Conservation (phyloP, 1,140 invertebrate species). For the Brachionus asplanchnoidis region DNA sequence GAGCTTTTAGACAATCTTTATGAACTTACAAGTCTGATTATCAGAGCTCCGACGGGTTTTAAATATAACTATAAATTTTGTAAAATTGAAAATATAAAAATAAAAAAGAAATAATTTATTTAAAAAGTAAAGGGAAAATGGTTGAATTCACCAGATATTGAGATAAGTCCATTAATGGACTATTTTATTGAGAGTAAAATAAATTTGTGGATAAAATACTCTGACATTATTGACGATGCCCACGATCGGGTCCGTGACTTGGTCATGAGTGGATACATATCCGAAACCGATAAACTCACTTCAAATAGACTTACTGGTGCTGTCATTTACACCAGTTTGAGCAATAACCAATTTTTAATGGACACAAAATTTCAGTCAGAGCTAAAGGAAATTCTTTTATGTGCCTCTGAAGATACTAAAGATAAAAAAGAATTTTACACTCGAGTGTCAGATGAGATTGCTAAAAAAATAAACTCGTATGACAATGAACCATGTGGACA, state of each 20-base stretch:
- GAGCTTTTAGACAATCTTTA: not conserved
- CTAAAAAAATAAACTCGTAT: not conserved
- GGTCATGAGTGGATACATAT: slow-evolving; percentile 9
- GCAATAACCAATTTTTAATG: not conserved
- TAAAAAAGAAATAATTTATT: not conserved
- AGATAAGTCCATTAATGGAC: not conserved
- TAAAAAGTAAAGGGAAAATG: slow-evolving; percentile 25
- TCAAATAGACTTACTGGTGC: not conserved
- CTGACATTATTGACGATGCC: not conserved
- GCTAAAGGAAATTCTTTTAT: not conserved
- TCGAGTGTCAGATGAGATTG: not conserved
- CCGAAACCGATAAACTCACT: not conserved
- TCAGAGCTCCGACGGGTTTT: slow-evolving; percentile 5
- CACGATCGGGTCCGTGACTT: not conserved
- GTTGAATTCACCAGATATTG: not conserved
- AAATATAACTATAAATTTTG: slow-evolving; percentile 21
- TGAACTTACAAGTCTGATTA: not conserved
- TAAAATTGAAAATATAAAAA: not conserved
- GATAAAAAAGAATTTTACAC: not conserved
- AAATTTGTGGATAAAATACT: slow-evolving; percentile 22
- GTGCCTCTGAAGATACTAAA: not conserved
- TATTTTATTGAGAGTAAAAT: slow-evolving; percentile 12
- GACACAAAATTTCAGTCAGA: not conserved
- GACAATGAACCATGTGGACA: not conserved
- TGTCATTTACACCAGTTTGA: not conserved